Evolutionary conservation across 2,888 invertebrate species (phyloP).

Genomic region (Acrobasis repandana): DNA sequence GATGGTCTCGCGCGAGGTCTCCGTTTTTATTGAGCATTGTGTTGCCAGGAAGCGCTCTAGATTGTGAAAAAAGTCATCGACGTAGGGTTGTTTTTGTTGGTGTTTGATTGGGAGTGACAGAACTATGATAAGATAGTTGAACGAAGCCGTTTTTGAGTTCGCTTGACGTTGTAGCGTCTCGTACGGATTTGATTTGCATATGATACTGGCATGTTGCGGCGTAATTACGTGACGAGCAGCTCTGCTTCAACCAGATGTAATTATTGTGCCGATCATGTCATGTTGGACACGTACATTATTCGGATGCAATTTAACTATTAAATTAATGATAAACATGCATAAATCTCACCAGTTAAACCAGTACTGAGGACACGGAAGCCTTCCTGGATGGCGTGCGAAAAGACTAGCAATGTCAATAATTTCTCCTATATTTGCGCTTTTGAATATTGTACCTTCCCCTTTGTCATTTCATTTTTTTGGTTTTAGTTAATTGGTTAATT

Average conservation of each 20-base stretch:
- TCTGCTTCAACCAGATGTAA: conserved; percentile 53
- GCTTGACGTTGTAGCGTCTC: conserved; percentile 37
- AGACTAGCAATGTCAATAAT: background rate
- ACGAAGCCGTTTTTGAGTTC: conserved; percentile 70
- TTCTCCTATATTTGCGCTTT: background rate
- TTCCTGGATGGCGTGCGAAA: conserved; percentile 1
- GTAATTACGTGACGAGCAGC: conserved; percentile 67
- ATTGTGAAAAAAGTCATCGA: conserved; percentile 45
- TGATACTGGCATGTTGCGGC: conserved; percentile 69
- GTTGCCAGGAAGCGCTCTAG: conserved; percentile 45
- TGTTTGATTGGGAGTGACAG: conserved; percentile 27
- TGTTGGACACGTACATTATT: conserved; percentile 33
- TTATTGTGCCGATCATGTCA: conserved; percentile 55
- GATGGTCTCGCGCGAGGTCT: conserved; percentile 63
- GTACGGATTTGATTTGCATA: conserved; percentile 71
- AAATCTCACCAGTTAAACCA: conserved; percentile 5
- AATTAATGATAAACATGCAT: conserved; percentile 20
- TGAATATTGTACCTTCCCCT: background rate
- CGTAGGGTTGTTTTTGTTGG: conserved; percentile 34
- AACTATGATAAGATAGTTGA: conserved; percentile 35
- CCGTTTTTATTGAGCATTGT: conserved; percentile 67
- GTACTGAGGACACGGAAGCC: background rate
- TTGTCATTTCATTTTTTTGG: no score
- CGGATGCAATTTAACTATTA: conserved; percentile 16
- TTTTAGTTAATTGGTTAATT: no score